Conservation (phyloP, 35 echinoderm and acorn worm species). For the Heliocidaris tuberculata region DNA sequence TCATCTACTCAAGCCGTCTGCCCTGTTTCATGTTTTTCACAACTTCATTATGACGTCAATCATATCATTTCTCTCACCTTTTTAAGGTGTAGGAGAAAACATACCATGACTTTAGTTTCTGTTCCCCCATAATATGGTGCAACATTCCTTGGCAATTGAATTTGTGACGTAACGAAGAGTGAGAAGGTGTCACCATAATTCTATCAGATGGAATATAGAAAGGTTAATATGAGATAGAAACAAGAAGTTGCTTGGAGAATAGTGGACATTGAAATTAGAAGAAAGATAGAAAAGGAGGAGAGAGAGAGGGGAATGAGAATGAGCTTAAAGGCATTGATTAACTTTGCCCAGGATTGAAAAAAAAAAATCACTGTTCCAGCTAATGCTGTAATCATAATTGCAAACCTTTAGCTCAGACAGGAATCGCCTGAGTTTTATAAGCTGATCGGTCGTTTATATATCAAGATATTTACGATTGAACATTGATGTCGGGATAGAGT, state of each 20-base stretch:
- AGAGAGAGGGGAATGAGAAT: background rate
- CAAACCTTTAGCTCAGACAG: no score
- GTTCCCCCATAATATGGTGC: background rate
- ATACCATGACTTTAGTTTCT: background rate
- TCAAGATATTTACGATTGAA: no score
- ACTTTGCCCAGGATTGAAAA: no score
- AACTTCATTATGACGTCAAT: no score
- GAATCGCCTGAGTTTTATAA: no score
- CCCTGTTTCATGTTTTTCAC: no score
- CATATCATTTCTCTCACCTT: background rate
- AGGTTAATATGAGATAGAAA: background rate
- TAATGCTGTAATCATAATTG: no score
- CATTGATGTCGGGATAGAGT: no score
- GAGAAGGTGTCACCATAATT: conserved; percentile 9
- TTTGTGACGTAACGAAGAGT: background rate
- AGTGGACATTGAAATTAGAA: background rate
- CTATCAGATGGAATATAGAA: background rate
- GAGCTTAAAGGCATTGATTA: no score
- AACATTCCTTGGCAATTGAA: background rate
- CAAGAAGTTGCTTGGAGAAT: background rate
- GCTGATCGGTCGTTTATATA: no score
- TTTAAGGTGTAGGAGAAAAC: background rate
- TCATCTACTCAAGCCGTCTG: no score
- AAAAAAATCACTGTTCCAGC: no score
- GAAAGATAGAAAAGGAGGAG: background rate